Conservation (phyloP, 1,140 invertebrate genomes). For the Lineus longissimus region DNA sequence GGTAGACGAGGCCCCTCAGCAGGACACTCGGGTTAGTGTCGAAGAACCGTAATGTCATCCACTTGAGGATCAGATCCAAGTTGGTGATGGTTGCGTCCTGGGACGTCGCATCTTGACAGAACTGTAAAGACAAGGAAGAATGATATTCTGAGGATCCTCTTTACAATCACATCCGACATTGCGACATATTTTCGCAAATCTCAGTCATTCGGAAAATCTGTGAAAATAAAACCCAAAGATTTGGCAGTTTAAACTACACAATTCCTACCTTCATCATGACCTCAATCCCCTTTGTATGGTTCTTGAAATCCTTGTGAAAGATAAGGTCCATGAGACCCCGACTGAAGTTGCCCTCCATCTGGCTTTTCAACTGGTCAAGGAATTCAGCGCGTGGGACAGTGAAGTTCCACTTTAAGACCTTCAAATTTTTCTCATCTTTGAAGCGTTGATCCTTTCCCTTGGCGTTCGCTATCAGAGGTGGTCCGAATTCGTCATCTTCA, state of each 20-base stretch:
- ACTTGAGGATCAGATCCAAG: constrained; percentile 92
- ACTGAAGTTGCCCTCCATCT: constrained; percentile 81
- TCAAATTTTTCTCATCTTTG: constrained; percentile 87
- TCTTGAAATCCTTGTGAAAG: constrained; percentile 94
- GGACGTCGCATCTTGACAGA: constrained; percentile 64
- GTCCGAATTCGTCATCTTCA: constrained; percentile 79
- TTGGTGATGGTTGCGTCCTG: constrained; percentile 79
- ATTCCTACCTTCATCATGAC: constrained; percentile 59
- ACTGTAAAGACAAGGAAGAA: constrained; percentile 53
- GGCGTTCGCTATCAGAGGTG: constrained; percentile 74
- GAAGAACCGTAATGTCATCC: constrained; percentile 93
- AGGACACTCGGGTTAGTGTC: constrained; percentile 97
- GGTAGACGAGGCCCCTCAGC: constrained; percentile 88
- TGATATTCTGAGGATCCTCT: too few relatives aligned
- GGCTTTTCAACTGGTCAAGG: constrained; percentile 82
- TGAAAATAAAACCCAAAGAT: too few relatives aligned
- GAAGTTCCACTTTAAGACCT: constrained; percentile 93
- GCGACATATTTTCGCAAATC: neutral
- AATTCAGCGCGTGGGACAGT: constrained; percentile 88
- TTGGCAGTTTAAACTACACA: too few relatives aligned
- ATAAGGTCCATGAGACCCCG: constrained; percentile 81
- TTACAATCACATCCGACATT: neutral
- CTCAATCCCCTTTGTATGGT: constrained; percentile 94
- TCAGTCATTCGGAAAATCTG: too few relatives aligned
- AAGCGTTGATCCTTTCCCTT: constrained; percentile 85